Evolutionary conservation across 2,797 vertebrate genomes (phyloP), one percentile per base, ranked within the genome.

Genomic region (Borostomias antarcticus): DNA sequence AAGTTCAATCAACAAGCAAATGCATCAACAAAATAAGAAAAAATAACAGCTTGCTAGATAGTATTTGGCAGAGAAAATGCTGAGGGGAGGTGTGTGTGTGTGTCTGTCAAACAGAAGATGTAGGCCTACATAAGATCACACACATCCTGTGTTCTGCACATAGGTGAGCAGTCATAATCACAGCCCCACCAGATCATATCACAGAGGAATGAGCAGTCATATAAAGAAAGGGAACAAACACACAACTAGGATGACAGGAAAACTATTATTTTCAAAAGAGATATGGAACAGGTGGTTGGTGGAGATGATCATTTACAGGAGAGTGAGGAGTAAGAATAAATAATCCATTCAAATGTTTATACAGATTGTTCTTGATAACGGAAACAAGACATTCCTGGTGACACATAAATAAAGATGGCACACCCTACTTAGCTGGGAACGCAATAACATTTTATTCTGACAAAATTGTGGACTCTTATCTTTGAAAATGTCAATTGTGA

Each of bases 351-450:
- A 73, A 11, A 15, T 45, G 59, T 77, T 19, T 86, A 89, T 88
- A 79, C 86, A 86, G 85, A 89, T 75, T 67, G 48, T 68, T 45
- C 50, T 58, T 43, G 53, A 82, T 59, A 76, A 75, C 77, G 37
- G 28, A 80, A 82, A 78, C 70, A 63, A 66, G 25, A 54, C 45
- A 52, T 56, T 45, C 60, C 3, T 64, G 69, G 64, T 62, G 48
- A 37, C 15, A n/a, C 28, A 40, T 52, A 64, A 53, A 28, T 53
- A 40, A 58, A 61, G 60, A 26, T 47, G 1, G 65, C 64, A 68
- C 43, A 33, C 64, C 26, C 70, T 13, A 51, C 19, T 54, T 62
- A 9, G 58, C 33, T 43, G 40, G 40, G 0, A 43, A 43, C n/a
- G n/a, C 40, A 17, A 15, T 43, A 43, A 43, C 40, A 43, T 15